phyloP scores from a whole-genome alignment of 2,113 vertebrate genomes.

The Chiloscyllium plagiosum region DNA sequence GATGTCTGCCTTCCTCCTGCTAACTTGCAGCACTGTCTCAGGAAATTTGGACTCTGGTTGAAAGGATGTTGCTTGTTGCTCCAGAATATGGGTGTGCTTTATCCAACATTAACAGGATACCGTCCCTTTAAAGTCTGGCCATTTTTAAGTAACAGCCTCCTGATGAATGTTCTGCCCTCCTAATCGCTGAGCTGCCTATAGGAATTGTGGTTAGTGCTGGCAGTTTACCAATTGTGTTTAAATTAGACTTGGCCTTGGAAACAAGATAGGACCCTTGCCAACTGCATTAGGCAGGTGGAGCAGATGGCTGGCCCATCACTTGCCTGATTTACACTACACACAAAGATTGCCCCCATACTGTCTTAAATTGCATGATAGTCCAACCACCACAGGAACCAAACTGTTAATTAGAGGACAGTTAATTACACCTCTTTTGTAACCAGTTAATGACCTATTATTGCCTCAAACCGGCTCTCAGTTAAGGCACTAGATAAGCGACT shows the following conservation, averaged over 20 bases:
- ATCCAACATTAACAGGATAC: background rate
- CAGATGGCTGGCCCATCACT: constrained; percentile 22
- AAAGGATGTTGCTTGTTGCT: background rate
- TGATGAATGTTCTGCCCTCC: background rate
- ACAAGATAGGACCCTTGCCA: background rate
- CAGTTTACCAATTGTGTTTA: background rate
- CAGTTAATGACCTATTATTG: constrained; percentile 22
- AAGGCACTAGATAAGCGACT: background rate
- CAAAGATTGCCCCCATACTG: constrained; percentile 8
- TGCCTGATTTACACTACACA: constrained; percentile 10
- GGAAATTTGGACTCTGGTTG: background rate
- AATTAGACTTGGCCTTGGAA: background rate
- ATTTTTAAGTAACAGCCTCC: background rate
- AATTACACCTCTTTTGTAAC: constrained; percentile 10
- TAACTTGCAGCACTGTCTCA: background rate
- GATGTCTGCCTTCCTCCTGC: background rate
- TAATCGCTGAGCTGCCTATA: background rate
- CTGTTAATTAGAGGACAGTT: constrained; percentile 15
- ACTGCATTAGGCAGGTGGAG: background rate
- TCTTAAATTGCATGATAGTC: constrained; percentile 14
- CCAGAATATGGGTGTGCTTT: background rate
- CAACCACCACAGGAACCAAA: constrained; percentile 12
- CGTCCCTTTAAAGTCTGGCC: background rate
- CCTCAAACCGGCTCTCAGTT: background rate
- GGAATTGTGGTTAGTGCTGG: constrained; percentile 5